Base-by-base conservation (phyloP, 1,140 invertebrate genomes). In the Ceratina calcarata region DNA sequence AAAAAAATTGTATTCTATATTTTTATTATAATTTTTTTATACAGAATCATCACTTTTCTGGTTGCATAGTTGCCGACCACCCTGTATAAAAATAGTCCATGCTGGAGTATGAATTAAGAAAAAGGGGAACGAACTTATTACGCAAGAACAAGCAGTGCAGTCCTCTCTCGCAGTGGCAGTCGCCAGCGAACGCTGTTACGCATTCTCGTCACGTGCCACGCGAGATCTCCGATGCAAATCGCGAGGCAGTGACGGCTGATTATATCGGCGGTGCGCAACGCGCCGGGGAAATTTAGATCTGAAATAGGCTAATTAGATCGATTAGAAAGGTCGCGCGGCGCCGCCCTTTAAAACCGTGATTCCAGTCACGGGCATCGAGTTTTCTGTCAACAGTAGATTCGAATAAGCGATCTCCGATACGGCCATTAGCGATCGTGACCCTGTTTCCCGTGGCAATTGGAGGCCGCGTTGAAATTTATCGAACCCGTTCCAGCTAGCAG, bases 351-450 rank as follows among this genome's bases (percentile, higher is more conserved):
- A 60, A 60, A 49, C 32, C 37, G 55, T 60, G 22, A 57, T 60
- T 64, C 61, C 65, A 68, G 13, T 68, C 57, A 16, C 55, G 22
- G 10, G 55, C 51, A 69, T 77, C 64, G 74, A 77, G n/a, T 77
- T 69, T 69, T 77, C 74, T 51, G 74, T 77, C 74, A 60, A 49
- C 37, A 22, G 10, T 12, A 18, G n/a, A 51, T 61, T 58, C 37
- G 37, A 69, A 61, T 69, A 69, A 79, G 58, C 66, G 76, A 82
- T 82, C 78, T 65, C 58, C 67, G 81, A 82, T 80, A 75, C 60
- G 77, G 57, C 70, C 77, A 82, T 80, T 82, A 74, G 60, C 76
- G 55, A 80, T 58, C 61, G 32, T 57, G 62, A 60, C 70, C 77
- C 24, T 79, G 20, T 74, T 82, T 82, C 32, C 70, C 60, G 53